Conservation (phyloP, 2,888 invertebrate genomes). For the Andrena flavipes region DNA sequence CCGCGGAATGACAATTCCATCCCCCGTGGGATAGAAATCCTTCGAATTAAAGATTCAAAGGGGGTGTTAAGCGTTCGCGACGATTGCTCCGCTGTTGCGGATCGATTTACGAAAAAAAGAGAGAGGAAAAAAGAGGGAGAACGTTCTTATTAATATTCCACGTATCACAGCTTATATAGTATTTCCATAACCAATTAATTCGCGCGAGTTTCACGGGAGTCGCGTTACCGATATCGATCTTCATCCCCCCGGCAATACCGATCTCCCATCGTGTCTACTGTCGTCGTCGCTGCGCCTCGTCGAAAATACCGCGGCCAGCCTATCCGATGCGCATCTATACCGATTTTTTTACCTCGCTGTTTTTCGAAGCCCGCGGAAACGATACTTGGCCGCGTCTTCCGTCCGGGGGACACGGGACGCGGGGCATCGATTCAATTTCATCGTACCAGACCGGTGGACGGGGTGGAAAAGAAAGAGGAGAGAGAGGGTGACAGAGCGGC, state of each 20-base stretch:
- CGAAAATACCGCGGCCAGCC: constrained; percentile 9
- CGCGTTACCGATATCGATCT: constrained; percentile 34
- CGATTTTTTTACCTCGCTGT: background rate
- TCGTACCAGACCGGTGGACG: constrained; percentile 61
- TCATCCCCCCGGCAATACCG: background rate
- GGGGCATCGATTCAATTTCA: constrained; percentile 73
- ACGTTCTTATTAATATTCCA: constrained; percentile 48
- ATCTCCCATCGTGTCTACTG: background rate
- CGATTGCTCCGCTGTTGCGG: constrained; percentile 8
- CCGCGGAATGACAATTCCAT: background rate
- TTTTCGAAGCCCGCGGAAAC: constrained; percentile 52
- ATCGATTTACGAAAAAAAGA: constrained; percentile 27
- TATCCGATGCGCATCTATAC: background rate
- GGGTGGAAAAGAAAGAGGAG: constrained; percentile 11
- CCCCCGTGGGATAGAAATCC: background rate
- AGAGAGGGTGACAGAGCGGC: constrained; percentile 38
- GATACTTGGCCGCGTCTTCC: constrained; percentile 62
- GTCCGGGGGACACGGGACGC: constrained; percentile 48
- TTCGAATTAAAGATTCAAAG: constrained; percentile 13
- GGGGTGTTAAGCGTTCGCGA: background rate
- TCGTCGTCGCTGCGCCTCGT: constrained; percentile 7
- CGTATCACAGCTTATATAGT: constrained; percentile 34
- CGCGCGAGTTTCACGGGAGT: constrained; percentile 42
- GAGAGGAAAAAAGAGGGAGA: background rate
- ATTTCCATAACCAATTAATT: constrained; percentile 60